A percentile compares a stretch with the other conserved stretches of the same genome.
Conservation (phyloP, 2,797 vertebrate species). For the Danio kyathit region DNA sequence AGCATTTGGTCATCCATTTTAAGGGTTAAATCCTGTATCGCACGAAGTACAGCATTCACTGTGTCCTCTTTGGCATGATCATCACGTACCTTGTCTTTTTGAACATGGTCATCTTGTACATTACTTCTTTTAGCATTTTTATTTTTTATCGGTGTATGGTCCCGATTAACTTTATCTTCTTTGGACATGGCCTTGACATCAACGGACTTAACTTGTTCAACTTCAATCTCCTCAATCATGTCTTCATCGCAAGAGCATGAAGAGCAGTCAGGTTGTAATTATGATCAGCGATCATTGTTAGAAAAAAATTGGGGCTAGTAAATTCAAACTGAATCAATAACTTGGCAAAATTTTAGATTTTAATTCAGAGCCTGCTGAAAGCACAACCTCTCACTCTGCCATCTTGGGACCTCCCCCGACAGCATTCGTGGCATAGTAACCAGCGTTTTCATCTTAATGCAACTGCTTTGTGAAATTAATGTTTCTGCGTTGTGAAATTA, state of each 20-base stretch:
- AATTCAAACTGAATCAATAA: not conserved
- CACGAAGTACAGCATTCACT: no score
- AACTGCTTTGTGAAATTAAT: no score
- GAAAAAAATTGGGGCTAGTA: not conserved
- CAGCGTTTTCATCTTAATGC: no score
- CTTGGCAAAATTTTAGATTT: not conserved
- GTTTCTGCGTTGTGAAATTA: no score
- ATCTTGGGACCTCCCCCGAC: no score
- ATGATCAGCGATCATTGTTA: not conserved
- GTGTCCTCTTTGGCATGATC: not conserved
- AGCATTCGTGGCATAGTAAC: no score
- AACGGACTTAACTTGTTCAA: not conserved
- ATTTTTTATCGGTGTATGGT: not conserved
- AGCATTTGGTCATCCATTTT: conserved; percentile 32
- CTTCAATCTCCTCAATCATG: not conserved
- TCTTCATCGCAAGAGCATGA: not conserved
- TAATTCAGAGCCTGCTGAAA: not conserved
- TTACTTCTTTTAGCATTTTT: not conserved
- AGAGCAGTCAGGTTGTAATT: not conserved
- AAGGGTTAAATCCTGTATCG: not conserved
- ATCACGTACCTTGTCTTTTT: not conserved
- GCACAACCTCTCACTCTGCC: not conserved
- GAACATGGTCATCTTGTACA: not conserved
- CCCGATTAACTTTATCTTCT: conserved; percentile 3
- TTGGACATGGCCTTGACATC: not conserved